Conservation (phyloP, 2,888 invertebrate genomes). For the Eristalinus sepulchralis region DNA sequence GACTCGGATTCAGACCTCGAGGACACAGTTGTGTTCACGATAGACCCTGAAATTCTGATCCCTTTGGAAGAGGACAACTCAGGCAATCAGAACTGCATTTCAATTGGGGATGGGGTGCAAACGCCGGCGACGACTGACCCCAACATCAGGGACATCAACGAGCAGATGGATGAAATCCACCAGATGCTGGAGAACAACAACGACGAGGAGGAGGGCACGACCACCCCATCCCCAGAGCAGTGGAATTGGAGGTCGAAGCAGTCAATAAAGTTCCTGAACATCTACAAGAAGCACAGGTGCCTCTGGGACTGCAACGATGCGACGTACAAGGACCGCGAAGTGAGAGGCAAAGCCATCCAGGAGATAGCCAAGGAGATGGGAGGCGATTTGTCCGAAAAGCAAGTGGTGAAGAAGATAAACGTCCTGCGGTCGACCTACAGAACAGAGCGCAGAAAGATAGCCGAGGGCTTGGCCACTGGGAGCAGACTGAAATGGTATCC, state of each 20-base stretch:
- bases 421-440: conserved; percentile 53
- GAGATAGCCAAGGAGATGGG: conserved; percentile 30
- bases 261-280: conserved; percentile 32
- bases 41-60: conserved; percentile 72
- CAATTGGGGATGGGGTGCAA: conserved; percentile 34
- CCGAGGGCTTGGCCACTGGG: conserved; percentile 24
- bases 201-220: background rate
- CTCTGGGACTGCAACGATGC: conserved; percentile 43
- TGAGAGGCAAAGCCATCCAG: conserved; percentile 13
- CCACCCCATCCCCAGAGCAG: background rate
- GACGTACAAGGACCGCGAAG: conserved; percentile 25
- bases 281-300: conserved; percentile 45
- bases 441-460: conserved; percentile 32
- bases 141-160: conserved; percentile 41
- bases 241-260: conserved; percentile 50
- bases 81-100: conserved; percentile 61
- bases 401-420: conserved; percentile 56
- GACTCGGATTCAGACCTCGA: conserved; percentile 74
- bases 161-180: conserved; percentile 60
- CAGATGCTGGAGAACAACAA: conserved; percentile 53
- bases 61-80: conserved; percentile 71
- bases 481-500: conserved; percentile 53
- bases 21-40: conserved; percentile 73
- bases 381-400: conserved; percentile 28
- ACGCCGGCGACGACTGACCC: background rate